These are phyloP conservation scores for Cottus gobio DNA, from an alignment of 2,113 vertebrate species.

Conservation along the genomic window DNA sequence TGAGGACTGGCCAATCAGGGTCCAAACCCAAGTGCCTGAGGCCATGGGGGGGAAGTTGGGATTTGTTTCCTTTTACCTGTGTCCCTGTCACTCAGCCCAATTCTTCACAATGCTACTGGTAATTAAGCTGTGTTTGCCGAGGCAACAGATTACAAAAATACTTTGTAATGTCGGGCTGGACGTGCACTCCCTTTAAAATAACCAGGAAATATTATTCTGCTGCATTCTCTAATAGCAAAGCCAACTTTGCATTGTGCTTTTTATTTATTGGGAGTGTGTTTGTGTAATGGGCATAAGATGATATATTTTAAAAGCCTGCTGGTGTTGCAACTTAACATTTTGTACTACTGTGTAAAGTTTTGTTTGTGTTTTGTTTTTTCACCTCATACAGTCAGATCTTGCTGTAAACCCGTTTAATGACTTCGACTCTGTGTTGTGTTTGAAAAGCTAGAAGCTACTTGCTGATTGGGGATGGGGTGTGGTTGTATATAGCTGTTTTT, in stretches of 20 bases:
- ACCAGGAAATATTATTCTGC: slow-evolving; percentile 67
- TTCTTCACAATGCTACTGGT: slow-evolving; percentile 56
- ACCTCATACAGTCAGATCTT: slow-evolving; percentile 54
- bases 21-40: slow-evolving; percentile 81
- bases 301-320: slow-evolving; percentile 74
- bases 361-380: slow-evolving; percentile 39
- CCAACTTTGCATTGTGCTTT: slow-evolving; percentile 66
- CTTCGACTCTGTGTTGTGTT: slow-evolving; percentile 66
- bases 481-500: slow-evolving; percentile 70
- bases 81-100: slow-evolving; percentile 53
- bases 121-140: slow-evolving; percentile 66
- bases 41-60: slow-evolving; percentile 41
- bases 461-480: slow-evolving; percentile 48
- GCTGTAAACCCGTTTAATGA: slow-evolving; percentile 74
- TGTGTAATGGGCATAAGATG: slow-evolving; percentile 68
- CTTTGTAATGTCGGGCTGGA: slow-evolving; percentile 15
- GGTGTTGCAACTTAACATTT: slow-evolving; percentile 70
- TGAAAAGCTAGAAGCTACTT: slow-evolving; percentile 62
- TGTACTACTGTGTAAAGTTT: slow-evolving; percentile 80
- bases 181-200: slow-evolving; percentile 43
- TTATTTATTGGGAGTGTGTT: slow-evolving; percentile 77
- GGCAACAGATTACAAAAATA: slow-evolving; percentile 57
- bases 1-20: slow-evolving; percentile 75
- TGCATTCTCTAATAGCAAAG: slow-evolving; percentile 70
- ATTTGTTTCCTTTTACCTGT: slow-evolving; percentile 42